phyloP scores from a whole-genome alignment of 2,888 invertebrate genomes.

The Reticulitermes lucifugus region DNA sequence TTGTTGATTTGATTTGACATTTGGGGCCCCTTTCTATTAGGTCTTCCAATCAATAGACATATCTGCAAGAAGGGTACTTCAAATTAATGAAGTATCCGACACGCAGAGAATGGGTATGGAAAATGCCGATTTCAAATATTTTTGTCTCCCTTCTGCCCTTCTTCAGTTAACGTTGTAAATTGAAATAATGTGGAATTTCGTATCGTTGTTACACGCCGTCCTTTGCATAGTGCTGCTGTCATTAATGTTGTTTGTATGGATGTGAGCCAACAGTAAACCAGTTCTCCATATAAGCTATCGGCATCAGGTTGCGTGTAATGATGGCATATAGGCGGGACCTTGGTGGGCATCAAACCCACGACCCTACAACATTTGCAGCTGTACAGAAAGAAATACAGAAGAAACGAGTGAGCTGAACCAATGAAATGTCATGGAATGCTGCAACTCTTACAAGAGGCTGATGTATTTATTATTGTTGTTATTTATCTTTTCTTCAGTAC shows the following conservation, averaged over 20 bases:
- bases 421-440: neutral
- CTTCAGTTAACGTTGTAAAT: too few relatives aligned
- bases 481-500: neutral
- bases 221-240: neutral
- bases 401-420: neutral
- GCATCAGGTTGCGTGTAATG: neutral
- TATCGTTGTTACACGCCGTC: neutral
- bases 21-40: too few relatives aligned
- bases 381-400: neutral
- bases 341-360: conserved; percentile 10
- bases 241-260: neutral
- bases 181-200: too few relatives aligned
- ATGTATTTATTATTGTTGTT: neutral
- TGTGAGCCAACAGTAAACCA: neutral
- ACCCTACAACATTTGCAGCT: neutral
- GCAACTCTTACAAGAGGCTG: neutral
- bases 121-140: too few relatives aligned
- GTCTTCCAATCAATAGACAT: too few relatives aligned
- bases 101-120: too few relatives aligned
- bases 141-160: too few relatives aligned
- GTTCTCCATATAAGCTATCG: neutral
- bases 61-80: neutral
- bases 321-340: neutral
- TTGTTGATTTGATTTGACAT: too few relatives aligned
- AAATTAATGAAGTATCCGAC: neutral